phyloP scores from a whole-genome alignment of 2,888 invertebrate species.

The Pasiphila rectangulata region DNA sequence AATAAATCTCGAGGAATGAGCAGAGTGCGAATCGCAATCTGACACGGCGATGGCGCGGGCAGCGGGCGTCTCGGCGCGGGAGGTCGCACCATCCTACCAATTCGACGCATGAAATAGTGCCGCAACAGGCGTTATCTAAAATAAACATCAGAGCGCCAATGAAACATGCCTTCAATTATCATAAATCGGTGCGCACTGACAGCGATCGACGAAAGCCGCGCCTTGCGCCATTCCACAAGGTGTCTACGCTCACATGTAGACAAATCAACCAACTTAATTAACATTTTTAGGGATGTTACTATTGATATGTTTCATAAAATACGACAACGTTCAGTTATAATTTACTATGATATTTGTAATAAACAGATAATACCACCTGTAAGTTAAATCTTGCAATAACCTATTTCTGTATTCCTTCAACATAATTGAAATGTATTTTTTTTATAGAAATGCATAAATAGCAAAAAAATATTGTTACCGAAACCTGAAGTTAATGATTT shows the following conservation, averaged over 20 bases:
- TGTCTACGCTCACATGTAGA: conserved; percentile 49
- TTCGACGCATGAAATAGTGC: conserved; percentile 78
- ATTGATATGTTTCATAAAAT: conserved; percentile 18
- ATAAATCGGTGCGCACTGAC: conserved; percentile 77
- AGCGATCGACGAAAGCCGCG: conserved; percentile 66
- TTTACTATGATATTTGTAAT: too few relatives aligned
- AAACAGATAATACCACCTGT: too few relatives aligned
- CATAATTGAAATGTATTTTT: too few relatives aligned
- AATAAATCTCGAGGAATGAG: conserved; percentile 66
- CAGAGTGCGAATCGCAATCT: conserved; percentile 64
- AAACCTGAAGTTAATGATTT: too few relatives aligned
- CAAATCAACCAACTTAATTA: conserved; percentile 44
- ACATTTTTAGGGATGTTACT: neutral
- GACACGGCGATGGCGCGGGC: conserved; percentile 49
- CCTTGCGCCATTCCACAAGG: conserved; percentile 53
- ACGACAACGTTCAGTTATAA: too few relatives aligned
- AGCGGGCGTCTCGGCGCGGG: conserved; percentile 55
- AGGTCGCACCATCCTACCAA: conserved; percentile 71
- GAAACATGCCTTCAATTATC: conserved; percentile 81
- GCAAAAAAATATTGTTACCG: too few relatives aligned
- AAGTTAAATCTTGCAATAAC: too few relatives aligned
- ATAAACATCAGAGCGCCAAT: conserved; percentile 78
- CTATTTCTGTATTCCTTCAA: too few relatives aligned
- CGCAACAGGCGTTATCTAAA: conserved; percentile 75
- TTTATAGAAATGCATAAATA: too few relatives aligned